Base-by-base conservation (phyloP, 1,140 invertebrate species). In the Zaprionus davidi region DNA sequence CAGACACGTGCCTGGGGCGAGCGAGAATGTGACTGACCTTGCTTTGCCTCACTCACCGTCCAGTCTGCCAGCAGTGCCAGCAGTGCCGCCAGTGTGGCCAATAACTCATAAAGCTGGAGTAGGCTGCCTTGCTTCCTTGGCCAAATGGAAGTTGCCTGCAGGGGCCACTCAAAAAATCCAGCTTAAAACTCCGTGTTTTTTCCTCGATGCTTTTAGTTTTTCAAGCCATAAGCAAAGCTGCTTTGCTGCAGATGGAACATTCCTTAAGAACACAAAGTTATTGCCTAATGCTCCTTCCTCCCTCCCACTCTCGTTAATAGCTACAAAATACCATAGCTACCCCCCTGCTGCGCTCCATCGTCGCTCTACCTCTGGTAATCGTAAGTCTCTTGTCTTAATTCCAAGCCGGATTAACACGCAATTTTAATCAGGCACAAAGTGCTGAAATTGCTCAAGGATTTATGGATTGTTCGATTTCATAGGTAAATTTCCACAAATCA, bases 401-500 rank as follows among this genome's bases (percentile, higher is more conserved):
- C 41, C 41, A 17, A 17, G n/a, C 2, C 41, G 41, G 41, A 46
- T 51, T 51, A 24, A 13, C 11, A 5, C 17, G 20, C 46, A 51
- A 51, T 51, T 24, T 51, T 51, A 22, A 22, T 20, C 46, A 12
- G 22, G 46, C 46, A 13, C 46, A 51, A 24, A 20, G 46, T 22
- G 41, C 41, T 17, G 46, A 20, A 22, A 24, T 51, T 24, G 24
- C 20, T 24, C 12, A 24, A 13, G 46, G 46, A 51, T 51, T 51
- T 51, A 51, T 51, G 24, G 46, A 51, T 51, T 24, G 46, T 51
- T 13, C 46, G 46, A 24, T 22, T 49, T 51, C 17, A 20, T 51
- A 24, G 11, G 46, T 12, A 51, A 51, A 51, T 24, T 51, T 51
- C 46, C 46, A 51, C 46, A 51, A 51, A 51, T 51, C 46, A 51